Evolutionary conservation across 2,797 vertebrate genomes (phyloP).

Genomic region (Poecilia picta): DNA sequence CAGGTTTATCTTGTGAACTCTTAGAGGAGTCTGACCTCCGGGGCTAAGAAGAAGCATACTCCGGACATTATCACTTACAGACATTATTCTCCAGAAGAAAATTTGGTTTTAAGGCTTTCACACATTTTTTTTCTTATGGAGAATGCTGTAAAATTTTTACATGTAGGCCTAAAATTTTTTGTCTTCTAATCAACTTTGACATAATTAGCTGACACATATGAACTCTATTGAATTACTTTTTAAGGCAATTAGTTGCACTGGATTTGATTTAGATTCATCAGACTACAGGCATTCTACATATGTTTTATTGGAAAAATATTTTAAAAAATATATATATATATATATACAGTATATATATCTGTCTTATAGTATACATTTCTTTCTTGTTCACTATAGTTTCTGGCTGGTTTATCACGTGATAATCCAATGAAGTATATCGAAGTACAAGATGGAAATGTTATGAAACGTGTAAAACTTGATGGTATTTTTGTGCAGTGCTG

Average conservation of each 20-base stretch:
- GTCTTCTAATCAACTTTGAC: background rate
- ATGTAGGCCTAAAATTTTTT: background rate
- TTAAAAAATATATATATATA: background rate
- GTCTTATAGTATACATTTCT: background rate
- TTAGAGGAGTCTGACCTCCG: background rate
- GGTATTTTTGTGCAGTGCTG: background rate
- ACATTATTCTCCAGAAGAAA: background rate
- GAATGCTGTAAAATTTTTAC: background rate
- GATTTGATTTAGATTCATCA: background rate
- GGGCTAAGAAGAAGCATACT: background rate
- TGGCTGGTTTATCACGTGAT: background rate
- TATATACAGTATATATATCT: too few relatives aligned
- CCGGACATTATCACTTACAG: background rate
- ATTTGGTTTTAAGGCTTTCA: background rate
- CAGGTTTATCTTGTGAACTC: background rate
- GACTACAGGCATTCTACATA: background rate
- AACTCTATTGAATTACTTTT: background rate
- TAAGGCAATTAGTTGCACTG: background rate
- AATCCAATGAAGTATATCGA: background rate
- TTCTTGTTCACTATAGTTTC: background rate
- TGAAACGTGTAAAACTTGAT: background rate
- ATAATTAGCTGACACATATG: background rate
- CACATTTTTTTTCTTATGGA: background rate
- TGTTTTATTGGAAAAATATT: background rate
- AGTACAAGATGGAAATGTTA: too few relatives aligned